Conservation (phyloP, 2,888 invertebrate genomes). For the Cosmia trapezina region DNA sequence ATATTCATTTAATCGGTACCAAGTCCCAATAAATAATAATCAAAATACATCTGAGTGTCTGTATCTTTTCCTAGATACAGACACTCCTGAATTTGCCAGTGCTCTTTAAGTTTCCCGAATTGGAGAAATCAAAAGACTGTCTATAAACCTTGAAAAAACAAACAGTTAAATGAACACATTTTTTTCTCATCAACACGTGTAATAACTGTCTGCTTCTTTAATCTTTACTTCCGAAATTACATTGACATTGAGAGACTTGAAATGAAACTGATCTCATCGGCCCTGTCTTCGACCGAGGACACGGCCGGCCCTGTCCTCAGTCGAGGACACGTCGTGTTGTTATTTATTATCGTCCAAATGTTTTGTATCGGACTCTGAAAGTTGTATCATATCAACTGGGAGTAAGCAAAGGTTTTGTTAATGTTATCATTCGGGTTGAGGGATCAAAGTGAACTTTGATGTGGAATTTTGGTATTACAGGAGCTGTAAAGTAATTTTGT, state of each 20-base stretch:
- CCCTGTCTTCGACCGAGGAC: conserved; percentile 38
- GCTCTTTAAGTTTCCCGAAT: neutral
- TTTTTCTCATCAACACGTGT: conserved; percentile 22
- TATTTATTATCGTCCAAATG: conserved; percentile 48
- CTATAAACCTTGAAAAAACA: conserved; percentile 20
- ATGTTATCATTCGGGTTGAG: conserved; percentile 21
- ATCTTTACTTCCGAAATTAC: conserved; percentile 40
- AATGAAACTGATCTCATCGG: conserved; percentile 21
- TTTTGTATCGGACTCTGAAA: conserved; percentile 29
- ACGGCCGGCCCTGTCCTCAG: conserved; percentile 30
- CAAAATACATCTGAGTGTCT: too few species aligned
- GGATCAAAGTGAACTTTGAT: conserved; percentile 51
- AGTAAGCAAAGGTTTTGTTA: conserved; percentile 19
- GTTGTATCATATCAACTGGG: conserved; percentile 22
- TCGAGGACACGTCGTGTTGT: conserved; percentile 24
- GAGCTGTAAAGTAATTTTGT: neutral
- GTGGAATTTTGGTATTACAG: neutral
- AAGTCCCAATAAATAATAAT: too few species aligned
- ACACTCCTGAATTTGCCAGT: neutral
- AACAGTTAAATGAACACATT: conserved; percentile 30
- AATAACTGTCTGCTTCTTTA: conserved; percentile 30
- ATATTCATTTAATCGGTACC: too few species aligned
- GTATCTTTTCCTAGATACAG: neutral
- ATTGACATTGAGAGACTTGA: conserved; percentile 39
- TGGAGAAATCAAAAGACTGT: neutral